phyloP scores from a whole-genome alignment of 2,113 vertebrate genomes.

The Centropristis striata region DNA sequence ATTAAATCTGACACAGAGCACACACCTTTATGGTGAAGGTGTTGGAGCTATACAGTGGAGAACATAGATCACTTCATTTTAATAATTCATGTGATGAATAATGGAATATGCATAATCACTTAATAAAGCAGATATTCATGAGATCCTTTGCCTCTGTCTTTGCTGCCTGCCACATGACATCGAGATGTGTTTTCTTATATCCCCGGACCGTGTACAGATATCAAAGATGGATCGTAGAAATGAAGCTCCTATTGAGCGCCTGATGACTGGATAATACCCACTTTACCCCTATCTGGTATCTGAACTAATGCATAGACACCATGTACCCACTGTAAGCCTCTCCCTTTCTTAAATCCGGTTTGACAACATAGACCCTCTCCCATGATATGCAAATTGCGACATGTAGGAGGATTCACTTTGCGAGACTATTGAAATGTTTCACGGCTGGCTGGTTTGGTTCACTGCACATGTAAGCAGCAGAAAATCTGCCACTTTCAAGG shows the following conservation, averaged over 20 bases:
- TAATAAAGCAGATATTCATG: constrained; percentile 71
- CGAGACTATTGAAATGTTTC: constrained; percentile 71
- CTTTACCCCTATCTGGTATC: background rate
- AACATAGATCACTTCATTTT: constrained; percentile 65
- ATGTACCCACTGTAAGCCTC: constrained; percentile 4
- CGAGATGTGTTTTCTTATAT: constrained; percentile 48
- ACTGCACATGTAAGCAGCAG: constrained; percentile 54
- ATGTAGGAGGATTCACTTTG: constrained; percentile 50
- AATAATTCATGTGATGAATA: constrained; percentile 83
- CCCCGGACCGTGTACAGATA: constrained; percentile 16
- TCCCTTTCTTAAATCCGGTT: constrained; percentile 38
- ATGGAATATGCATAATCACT: constrained; percentile 74
- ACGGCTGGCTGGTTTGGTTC: constrained; percentile 52
- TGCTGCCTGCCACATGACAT: constrained; percentile 20
- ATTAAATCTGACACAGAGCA: constrained; percentile 46
- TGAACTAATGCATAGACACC: constrained; percentile 18
- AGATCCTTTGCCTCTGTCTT: constrained; percentile 32
- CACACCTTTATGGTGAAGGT: constrained; percentile 26
- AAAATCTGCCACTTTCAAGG: constrained; percentile 50
- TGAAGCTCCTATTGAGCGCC: background rate
- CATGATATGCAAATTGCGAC: constrained; percentile 61
- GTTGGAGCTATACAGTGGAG: constrained; percentile 28
- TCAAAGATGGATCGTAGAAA: constrained; percentile 28
- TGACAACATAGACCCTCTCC: constrained; percentile 34
- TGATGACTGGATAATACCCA: constrained; percentile 30